phyloP scores from a whole-genome alignment of 1,140 invertebrate species.

The Panulirus ornatus region DNA sequence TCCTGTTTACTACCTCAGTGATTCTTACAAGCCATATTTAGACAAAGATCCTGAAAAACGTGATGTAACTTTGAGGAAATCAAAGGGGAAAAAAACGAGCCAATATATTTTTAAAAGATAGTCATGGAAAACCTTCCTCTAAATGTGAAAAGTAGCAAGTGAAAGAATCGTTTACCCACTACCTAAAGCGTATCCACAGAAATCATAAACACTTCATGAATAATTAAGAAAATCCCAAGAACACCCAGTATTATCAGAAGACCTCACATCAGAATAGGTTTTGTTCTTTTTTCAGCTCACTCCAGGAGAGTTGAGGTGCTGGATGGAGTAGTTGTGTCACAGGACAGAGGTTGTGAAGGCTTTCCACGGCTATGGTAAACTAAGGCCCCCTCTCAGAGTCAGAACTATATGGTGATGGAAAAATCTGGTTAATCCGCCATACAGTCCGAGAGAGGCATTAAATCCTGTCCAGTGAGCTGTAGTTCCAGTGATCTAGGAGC shows the following conservation, averaged over 20 bases:
- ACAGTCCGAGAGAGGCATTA: not conserved
- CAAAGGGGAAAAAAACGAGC: not conserved
- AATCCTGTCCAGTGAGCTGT: not conserved
- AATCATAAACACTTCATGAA: not conserved
- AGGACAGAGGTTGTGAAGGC: not conserved
- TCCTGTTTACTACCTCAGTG: slow-evolving; percentile 19
- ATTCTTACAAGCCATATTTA: too few relatives aligned
- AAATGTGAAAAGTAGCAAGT: not conserved
- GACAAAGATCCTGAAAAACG: too few relatives aligned
- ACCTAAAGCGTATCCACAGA: not conserved
- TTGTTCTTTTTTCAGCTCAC: slow-evolving; percentile 51
- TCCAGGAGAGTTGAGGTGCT: not conserved
- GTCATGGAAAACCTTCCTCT: not conserved
- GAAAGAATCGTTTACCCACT: not conserved
- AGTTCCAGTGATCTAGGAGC: not conserved
- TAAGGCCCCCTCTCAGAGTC: not conserved
- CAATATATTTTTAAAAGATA: not conserved
- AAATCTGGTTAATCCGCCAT: slow-evolving; percentile 39
- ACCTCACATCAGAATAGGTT: slow-evolving; percentile 1
- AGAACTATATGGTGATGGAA: not conserved
- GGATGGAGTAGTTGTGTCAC: slow-evolving; percentile 7
- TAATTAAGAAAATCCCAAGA: not conserved
- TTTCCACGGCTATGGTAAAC: not conserved
- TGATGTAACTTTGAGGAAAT: not conserved
- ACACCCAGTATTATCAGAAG: too few relatives aligned